Evolutionary conservation across 2,888 invertebrate genomes (phyloP), one percentile per base, ranked within the genome.

Genomic region (Drosophila infuscata): DNA sequence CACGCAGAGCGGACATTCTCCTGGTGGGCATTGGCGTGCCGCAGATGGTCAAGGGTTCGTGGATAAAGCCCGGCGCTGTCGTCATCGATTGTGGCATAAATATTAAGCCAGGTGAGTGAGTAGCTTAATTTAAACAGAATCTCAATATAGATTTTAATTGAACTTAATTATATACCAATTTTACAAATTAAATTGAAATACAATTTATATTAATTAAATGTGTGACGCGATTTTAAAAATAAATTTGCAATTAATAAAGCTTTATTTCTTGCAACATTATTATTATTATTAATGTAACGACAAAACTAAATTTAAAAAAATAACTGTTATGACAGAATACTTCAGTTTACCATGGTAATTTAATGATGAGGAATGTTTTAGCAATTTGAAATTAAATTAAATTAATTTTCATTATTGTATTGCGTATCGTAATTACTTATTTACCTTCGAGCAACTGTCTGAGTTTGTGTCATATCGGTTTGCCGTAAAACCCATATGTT

Each of bases 41-140:
- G 1, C 96, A 98, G 93, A 95, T 98, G 94, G 98, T 99, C 3
- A 97, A 97, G 92, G 98, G 97, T 0, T 96, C 96, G 76, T 99
- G 99, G 99, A 96, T 99, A 82, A 99, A 99, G 93, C 97, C 98
- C 0, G 99, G 99, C 6, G 99, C 99, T 20, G 96, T 99, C 15
- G 99, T 99, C 48, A 99, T 99, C 88, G 99, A 99, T 93, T 99
- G 99, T 93, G 99, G 99, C 52, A 99, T 99, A 84, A 99, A 98
- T 94, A 95, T 97, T 5, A 96, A 98, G 84, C 95, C 96, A 94
- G 98, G 97, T 97, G 70, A 67, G 67, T 46, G 7, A 32, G 8
- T 30, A 30, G 49, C 7, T 15, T 12, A 17, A 12, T 20, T 49
- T 15, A 29, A 25, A 9, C 9, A 29, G 7, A 20, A n/a, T 43